Percentiles rank a stretch among this genome's conserved stretches.
Conservation (phyloP, 2,797 vertebrate species). For the Danio kyathit region DNA sequence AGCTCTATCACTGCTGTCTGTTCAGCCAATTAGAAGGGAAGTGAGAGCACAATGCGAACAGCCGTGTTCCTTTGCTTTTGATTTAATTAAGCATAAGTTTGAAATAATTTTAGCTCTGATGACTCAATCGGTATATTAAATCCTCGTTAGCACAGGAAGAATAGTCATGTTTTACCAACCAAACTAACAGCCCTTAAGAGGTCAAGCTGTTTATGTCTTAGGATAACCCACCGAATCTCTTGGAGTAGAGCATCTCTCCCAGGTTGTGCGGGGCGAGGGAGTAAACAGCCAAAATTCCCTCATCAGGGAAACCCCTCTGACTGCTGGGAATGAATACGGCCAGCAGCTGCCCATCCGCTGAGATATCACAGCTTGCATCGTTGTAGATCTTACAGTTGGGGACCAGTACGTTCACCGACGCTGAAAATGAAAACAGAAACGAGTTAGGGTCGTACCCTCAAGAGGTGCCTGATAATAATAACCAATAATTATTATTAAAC, state of each 20-base stretch:
- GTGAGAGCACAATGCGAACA: constrained; percentile 24
- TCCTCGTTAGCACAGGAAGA: background rate
- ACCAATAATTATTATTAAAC: no score
- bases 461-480: background rate
- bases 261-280: constrained; percentile 97
- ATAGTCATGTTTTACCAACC: background rate
- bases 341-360: constrained; percentile 93
- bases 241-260: constrained; percentile 98
- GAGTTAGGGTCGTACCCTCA: background rate
- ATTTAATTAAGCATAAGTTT: constrained; percentile 41
- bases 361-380: constrained; percentile 97
- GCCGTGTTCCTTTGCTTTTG: background rate
- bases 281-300: constrained; percentile 96
- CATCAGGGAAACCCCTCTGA: constrained; percentile 95
- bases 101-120: constrained; percentile 36
- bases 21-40: constrained; percentile 33
- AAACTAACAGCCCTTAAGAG: background rate
- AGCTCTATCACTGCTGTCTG: constrained; percentile 35
- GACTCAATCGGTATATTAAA: constrained; percentile 39
- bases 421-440: constrained; percentile 71
- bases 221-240: constrained; percentile 89
- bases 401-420: constrained; percentile 94
- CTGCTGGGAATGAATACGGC: constrained; percentile 98
- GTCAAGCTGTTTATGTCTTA: background rate
- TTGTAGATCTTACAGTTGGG: constrained; percentile 99